Percentiles rank a stretch among this genome's conserved stretches.
Evolutionary conservation across 1,140 invertebrate species (phyloP).

Genomic region (Diorhabda carinulata): DNA sequence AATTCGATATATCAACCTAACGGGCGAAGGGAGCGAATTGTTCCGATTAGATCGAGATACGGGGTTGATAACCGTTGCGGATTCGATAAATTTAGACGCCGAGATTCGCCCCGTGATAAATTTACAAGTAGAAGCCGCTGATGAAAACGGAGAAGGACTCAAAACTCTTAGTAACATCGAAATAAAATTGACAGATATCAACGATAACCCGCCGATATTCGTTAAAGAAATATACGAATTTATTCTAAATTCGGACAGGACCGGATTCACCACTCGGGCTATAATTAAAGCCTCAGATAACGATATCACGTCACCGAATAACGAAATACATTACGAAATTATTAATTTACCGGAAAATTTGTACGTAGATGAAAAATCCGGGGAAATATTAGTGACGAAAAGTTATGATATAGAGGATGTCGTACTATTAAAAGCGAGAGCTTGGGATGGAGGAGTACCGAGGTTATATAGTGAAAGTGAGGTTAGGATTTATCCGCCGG

Average conservation of each 20-base stretch:
- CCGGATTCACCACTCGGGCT: slow-evolving; percentile 67
- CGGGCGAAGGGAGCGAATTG: slow-evolving; percentile 29
- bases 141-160: slow-evolving; percentile 77
- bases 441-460: slow-evolving; percentile 77
- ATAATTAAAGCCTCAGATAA: slow-evolving; percentile 75
- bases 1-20: slow-evolving; percentile 65
- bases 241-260: slow-evolving; percentile 67
- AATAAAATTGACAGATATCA: slow-evolving; percentile 76
- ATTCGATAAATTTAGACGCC: slow-evolving; percentile 72
- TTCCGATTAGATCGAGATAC: slow-evolving; percentile 71
- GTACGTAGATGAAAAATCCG: slow-evolving; percentile 69
- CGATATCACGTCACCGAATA: slow-evolving; percentile 82
- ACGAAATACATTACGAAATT: slow-evolving; percentile 79
- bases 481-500: slow-evolving; percentile 65
- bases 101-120: slow-evolving; percentile 72
- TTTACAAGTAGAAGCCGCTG: slow-evolving; percentile 78
- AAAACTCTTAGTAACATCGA: slow-evolving; percentile 66
- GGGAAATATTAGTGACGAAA: slow-evolving; percentile 52
- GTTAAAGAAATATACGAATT: slow-evolving; percentile 77
- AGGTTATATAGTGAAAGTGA: slow-evolving; percentile 62
- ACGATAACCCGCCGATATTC: slow-evolving; percentile 83
- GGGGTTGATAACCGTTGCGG: slow-evolving; percentile 73
- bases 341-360: slow-evolving; percentile 47
- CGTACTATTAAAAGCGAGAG: slow-evolving; percentile 57
- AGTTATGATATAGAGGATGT: slow-evolving; percentile 25